Evolutionary conservation across 2,888 invertebrate genomes (phyloP), one percentile per base, ranked within the genome.

Genomic region (Melanostoma scalare): DNA sequence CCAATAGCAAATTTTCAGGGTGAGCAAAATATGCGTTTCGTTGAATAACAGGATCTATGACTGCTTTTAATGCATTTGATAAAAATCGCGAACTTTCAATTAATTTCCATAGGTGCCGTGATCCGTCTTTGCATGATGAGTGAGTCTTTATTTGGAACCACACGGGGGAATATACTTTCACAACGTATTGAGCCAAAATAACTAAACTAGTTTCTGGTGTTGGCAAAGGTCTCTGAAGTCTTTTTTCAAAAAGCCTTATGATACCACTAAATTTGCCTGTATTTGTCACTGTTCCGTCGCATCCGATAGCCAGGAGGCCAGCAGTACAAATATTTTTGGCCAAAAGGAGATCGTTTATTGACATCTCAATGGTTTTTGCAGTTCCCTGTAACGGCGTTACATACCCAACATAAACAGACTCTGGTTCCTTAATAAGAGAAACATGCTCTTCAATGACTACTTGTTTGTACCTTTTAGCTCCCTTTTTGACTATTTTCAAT

Each of bases 241-340:
- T n/a, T 56, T 55, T 46, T 46, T 69, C 46, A 8, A 69, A 35
- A 20, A 46, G 58, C 35, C 35, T 44, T 44, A 69, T 56, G 8
- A 69, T 56, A 38, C 53, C 68, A n/a, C 40, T 40, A n/a, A 53
- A 53, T 42, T 68, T 38, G 8, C 68, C 55, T 53, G 68, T 44
- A n/a, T 35, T 58, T 30, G 48, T 48, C 4, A 42, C 10, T 8
- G 35, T 48, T 9, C 58, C 56, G 42, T 68, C 68, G 20, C 68
- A 68, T 10, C 40, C 55, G 33, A 55, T 8, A 30, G 40, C 44
- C 20, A 67, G 8, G 38, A 38, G 38, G 38, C 8, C 6, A 38
- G 1, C 38, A 38, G 38, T 38, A 38, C 38, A 1, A 38, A 38
- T 38, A 38, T 38, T 38, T 2, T 38, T 38, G 8, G 4, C 38